Base-by-base conservation (phyloP, 1,140 invertebrate species). In the Scaptomyza hsui region DNA sequence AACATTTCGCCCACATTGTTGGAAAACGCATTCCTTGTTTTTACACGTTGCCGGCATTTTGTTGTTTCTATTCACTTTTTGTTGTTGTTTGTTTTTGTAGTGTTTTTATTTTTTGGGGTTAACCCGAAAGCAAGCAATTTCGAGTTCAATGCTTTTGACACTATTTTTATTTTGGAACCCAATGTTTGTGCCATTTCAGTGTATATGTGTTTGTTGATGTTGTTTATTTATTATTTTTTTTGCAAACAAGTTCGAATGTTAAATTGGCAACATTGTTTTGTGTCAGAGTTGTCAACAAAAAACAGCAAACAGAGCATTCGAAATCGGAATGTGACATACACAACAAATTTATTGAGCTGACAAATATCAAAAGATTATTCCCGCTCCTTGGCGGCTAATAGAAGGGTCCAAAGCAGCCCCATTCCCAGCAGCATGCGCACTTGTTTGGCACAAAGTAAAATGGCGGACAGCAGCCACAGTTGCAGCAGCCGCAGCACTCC, bases 261-360 rank as follows among this genome's bases (percentile, higher is more conserved):
- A 76, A 85, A 85, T 63, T 65, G 52, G 60, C 68, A 76, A 52
- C 56, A 61, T 44, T 79, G 62, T 62, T n/a, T n/a, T 62, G 9
- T 13, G 32, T 15, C 48, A 42, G 44, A 55, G 45, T 42, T 85
- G 80, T 79, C 72, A 75, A 42, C 13, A 24, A 39, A 44, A 13
- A 35, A 15, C 7, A 13, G 37, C 39, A n/a, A 42, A 41, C 39
- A 12, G 39, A 55, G 6, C 6, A 26, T 1, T 29, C 7, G 10
- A 37, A 37, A 37, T 37, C n/a, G 49, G 29, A 52, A 18, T 61
- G 37, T 48, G 49, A 67, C 68, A 72, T 68, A 67, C 45, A 53
- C 67, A 55, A 53, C 67, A 59, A 86, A 86, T 85, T 86, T 83
- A 79, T 75, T 83, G 80, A 69, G 32, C 51, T 75, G 59, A 71